A percentile compares a stretch with the other conserved stretches of the same genome.
phyloP scores from a whole-genome alignment of 2,888 invertebrate species.

The Aethes cnicana region DNA sequence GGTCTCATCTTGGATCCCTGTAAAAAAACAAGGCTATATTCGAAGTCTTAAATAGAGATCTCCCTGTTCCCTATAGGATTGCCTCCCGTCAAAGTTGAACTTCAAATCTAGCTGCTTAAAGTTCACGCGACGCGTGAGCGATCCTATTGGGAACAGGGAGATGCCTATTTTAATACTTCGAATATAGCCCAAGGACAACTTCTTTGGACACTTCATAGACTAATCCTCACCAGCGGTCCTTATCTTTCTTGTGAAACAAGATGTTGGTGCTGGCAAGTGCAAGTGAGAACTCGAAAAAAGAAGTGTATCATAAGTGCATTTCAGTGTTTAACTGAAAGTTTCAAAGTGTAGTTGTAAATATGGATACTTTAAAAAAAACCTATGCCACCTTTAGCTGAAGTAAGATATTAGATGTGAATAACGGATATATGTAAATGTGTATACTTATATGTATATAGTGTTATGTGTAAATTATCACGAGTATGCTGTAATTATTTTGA shows the following conservation, averaged over 20 bases:
- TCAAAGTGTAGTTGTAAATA: conserved; percentile 46
- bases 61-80: too few relatives aligned
- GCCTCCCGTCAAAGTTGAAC: too few relatives aligned
- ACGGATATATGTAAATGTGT: conserved; percentile 49
- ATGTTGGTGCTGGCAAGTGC: conserved; percentile 16
- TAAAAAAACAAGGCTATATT: too few relatives aligned
- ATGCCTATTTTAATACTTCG: too few relatives aligned
- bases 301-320: conserved; percentile 49
- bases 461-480: conserved; percentile 52
- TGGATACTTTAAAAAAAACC: conserved; percentile 38
- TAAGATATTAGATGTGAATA: conserved; percentile 47
- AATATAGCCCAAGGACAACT: too few relatives aligned
- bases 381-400: conserved; percentile 55
- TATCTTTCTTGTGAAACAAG: conserved; percentile 1
- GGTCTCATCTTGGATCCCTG: background rate
- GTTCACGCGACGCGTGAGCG: too few relatives aligned
- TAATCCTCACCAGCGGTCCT: background rate
- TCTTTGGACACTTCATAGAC: background rate
- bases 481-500: conserved; percentile 52
- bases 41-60: too few relatives aligned
- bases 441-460: conserved; percentile 51
- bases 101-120: too few relatives aligned
- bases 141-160: too few relatives aligned
- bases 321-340: conserved; percentile 41
- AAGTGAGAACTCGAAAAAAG: conserved; percentile 37